Base-by-base conservation (phyloP, 2,797 vertebrate genomes). In the Sebastes wilsoni region DNA sequence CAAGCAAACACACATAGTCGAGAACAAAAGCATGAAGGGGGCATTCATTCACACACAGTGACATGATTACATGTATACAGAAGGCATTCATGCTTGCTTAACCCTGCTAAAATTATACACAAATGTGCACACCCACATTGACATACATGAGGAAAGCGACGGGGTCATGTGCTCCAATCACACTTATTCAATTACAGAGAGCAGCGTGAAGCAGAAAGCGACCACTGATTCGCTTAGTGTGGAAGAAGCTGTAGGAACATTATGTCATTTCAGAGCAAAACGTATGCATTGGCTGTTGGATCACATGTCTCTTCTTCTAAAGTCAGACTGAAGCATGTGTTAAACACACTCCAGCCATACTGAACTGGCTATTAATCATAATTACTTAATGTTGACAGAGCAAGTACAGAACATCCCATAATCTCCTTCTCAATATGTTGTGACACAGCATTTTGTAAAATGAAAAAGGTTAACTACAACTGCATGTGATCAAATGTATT, bases 161-260 rank as follows among this genome's bases (percentile, higher is more conserved):
- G 12, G 34, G n/a, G 75, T 92, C 92, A 94, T 90, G 90, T 87
- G 91, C 64, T 88, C 59, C 76, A 75, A 65, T 90, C 83, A 87
- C 61, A 83, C 72, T 81, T 68, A 85, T 76, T 88, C 65, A 87
- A 91, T 92, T 92, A 90, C n/a, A 82, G 61, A 77, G 55, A 74
- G 55, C 66, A 61, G 64, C 42, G 7, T 64, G 69, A 72, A 80
- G 23, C 73, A 75, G 30, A 70, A 60, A 64, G 56, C 4, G 0
- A 54, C 30, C 54, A 66, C 28, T 23, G 30, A 85, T 78, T 66
- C 18, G 54, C 54, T 83, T 72, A 38, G 6, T 46, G 2, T 16
- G 5, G 22, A 64, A 55, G 72, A n/a, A 75, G 69, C 66, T 67
- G 69, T 55, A 66, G 66, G 2, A 61, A 22, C 16, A 72, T 27